Base-by-base conservation (phyloP, 1,140 invertebrate species). In the Rhyzopertha dominica region DNA sequence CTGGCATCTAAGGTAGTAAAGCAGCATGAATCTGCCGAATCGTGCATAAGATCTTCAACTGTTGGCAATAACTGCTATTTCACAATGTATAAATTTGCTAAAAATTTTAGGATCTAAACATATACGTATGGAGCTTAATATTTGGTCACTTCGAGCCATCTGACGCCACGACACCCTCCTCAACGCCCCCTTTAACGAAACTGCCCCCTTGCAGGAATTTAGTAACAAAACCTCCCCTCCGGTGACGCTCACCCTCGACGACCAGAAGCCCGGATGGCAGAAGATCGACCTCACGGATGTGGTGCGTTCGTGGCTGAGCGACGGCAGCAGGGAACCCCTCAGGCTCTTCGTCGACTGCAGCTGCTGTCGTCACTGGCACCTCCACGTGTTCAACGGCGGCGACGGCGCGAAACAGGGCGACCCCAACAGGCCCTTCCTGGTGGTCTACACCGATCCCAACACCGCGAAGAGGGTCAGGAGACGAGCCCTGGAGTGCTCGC, bases 341-440 rank as follows among this genome's bases (percentile, higher is more conserved):
- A 78, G 81, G 37, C 69, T 92, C 8, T 72, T 91, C 18, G 79
- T 92, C 29, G 90, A 94, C 69, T 91, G 89, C 67, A 82, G 82
- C 43, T 91, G 88, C 61, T 78, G 80, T n/a, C 77, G 78, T 47
- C 77, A 77, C 55, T 81, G 82, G 63, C 77, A 79, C 43, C 71
- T 84, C 47, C 74, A 77, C 41, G 49, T 73, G 17, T 58, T 64
- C 36, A 66, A 63, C 44, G 48, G 36, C 10, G 39, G 43, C 28
- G 10, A 23, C 24, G 42, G 31, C 23, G 49, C 49, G 22, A 53
- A 49, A 26, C 53, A 54, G 57, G 44, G 68, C 51, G 77, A 80
- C 66, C 77, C 75, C 7, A 78, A 85, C 56, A 76, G 84, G 20
- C 90, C 90, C 30, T 90, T 92, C 69, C 73, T 95, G 31, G 87